phyloP scores from a whole-genome alignment of 1,140 invertebrate genomes.

The Eulimnadia texana region DNA sequence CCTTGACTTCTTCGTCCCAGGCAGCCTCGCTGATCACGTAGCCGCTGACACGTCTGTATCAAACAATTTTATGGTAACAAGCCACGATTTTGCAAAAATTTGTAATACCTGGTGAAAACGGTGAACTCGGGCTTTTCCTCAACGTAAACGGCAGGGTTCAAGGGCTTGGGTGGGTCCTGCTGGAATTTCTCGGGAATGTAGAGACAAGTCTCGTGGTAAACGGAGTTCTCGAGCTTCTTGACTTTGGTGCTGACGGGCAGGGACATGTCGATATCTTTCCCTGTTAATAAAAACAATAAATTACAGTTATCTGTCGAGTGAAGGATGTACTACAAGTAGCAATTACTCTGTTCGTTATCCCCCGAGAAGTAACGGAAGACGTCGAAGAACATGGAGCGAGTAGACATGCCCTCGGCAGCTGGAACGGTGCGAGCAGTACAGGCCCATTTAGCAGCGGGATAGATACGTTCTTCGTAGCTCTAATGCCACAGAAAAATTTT shows the following conservation, averaged over 20 bases:
- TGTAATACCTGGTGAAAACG: slow-evolving; percentile 25
- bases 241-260: slow-evolving; percentile 20
- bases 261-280: slow-evolving; percentile 20
- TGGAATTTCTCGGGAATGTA: slow-evolving; percentile 25
- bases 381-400: slow-evolving; percentile 21
- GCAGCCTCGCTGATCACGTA: slow-evolving; percentile 12
- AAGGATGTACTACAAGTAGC: no score
- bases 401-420: slow-evolving; percentile 16
- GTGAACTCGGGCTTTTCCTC: slow-evolving; percentile 24
- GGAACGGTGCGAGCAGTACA: slow-evolving; percentile 19
- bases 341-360: slow-evolving; percentile 19
- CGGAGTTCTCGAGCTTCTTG: slow-evolving; percentile 21
- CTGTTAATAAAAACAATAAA: slow-evolving; percentile 10
- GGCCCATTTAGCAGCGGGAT: slow-evolving; percentile 19
- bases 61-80: neutral
- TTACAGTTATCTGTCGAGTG: neutral
- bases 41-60: slow-evolving; percentile 12
- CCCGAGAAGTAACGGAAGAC: slow-evolving; percentile 21
- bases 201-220: slow-evolving; percentile 29
- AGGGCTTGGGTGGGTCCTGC: slow-evolving; percentile 26
- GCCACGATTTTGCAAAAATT: no score
- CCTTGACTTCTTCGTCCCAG: slow-evolving; percentile 11
- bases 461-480: slow-evolving; percentile 20
- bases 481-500: neutral
- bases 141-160: slow-evolving; percentile 25